Evolutionary conservation across 2,797 vertebrate genomes (phyloP), one percentile per base, ranked within the genome.

Genomic region (Darevskia nairensis): DNA sequence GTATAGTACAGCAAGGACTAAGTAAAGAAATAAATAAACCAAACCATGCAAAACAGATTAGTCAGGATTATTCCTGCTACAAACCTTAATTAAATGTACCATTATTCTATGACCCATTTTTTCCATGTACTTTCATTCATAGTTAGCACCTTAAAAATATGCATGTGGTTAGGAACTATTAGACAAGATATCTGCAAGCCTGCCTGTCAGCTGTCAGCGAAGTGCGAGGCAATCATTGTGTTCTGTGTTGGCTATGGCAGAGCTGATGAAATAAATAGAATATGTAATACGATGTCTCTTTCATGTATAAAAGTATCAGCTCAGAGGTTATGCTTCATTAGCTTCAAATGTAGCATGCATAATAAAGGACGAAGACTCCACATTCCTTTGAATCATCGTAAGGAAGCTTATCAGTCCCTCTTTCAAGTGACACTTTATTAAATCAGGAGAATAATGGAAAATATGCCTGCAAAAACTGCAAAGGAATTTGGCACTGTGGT

Each of bases 341-440:
- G 92, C 88, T 96, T 96, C 94, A 94, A 96, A 96, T 95, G 94
- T 93, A 95, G 94, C 96, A 96, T 97, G 95, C 95, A 97, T 97
- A 97, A 97, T 97, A 95, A 97, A 97, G 96, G 96, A 95, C 95
- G 93, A 97, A 95, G 91, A 90, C 91, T 90, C 79, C 91, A 68
- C 71, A 87, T 86, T 85, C 91, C 95, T 98, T 97, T 97, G 96
- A 98, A 97, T 97, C 95, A 90, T 86, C 86, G 92, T 94, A 93
- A 89, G 94, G 96, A 97, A 96, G 91, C 95, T 96, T 94, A 94
- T 93, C 85, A 94, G 93, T 92, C 83, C 74, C 35, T 81, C 88
- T 95, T 95, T 96, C 90, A 97, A 96, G 95, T 96, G 95, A 95
- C 95, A 96, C 94, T 93, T 96, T 94, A 95, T 96, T 97, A 97